Conservation (phyloP, 2,797 vertebrate genomes). For the Fistularia tabacaria region DNA sequence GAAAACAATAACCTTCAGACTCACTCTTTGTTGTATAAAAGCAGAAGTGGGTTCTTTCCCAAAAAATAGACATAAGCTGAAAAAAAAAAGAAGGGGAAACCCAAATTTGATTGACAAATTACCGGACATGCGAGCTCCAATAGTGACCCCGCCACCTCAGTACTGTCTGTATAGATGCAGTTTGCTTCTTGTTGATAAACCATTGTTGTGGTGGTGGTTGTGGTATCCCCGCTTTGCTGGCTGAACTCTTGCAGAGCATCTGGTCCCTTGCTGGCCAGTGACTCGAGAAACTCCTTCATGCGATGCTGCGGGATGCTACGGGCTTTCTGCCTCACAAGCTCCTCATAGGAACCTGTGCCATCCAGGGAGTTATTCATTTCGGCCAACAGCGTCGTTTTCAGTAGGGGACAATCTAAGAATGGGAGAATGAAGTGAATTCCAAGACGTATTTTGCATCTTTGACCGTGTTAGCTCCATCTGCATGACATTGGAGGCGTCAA, state of each 20-base stretch:
- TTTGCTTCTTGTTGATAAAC: slow-evolving; percentile 91
- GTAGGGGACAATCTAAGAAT: slow-evolving; percentile 16
- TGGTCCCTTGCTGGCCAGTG: slow-evolving; percentile 88
- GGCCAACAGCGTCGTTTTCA: slow-evolving; percentile 22
- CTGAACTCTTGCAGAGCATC: slow-evolving; percentile 92
- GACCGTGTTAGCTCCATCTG: too few species aligned
- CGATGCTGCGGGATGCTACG: slow-evolving; percentile 93
- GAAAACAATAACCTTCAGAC: slow-evolving; percentile 1
- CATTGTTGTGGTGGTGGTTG: slow-evolving; percentile 81
- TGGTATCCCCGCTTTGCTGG: slow-evolving; percentile 76
- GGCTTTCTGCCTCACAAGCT: slow-evolving; percentile 93
- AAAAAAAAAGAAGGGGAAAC: too few species aligned
- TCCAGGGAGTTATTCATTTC: slow-evolving; percentile 96
- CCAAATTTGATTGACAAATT: slow-evolving; percentile 46
- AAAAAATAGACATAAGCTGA: too few species aligned
- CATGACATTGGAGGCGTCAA: too few species aligned
- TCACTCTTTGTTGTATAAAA: too few species aligned
- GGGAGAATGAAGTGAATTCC: not conserved
- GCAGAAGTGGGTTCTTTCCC: too few species aligned
- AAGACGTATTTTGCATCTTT: too few species aligned
- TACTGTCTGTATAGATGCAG: slow-evolving; percentile 96
- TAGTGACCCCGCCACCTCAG: slow-evolving; percentile 93
- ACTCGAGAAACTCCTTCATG: slow-evolving; percentile 98
- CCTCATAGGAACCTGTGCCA: slow-evolving; percentile 93
- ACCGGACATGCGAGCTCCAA: slow-evolving; percentile 95